phyloP scores from a whole-genome alignment of 2,113 vertebrate genomes.

The Trogon surrucura region DNA sequence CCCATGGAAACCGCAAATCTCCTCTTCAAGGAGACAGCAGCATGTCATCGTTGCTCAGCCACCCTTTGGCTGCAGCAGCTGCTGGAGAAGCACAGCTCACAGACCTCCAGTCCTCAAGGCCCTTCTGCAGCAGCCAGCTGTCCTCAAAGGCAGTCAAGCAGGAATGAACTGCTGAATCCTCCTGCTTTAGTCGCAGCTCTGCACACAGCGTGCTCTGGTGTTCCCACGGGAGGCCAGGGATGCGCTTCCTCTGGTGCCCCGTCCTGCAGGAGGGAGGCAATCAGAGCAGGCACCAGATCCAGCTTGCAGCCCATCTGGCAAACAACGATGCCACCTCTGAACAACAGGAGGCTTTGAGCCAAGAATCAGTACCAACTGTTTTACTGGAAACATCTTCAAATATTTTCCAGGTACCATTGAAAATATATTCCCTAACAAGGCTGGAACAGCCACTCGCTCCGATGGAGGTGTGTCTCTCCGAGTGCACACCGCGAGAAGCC shows the following conservation, averaged over 20 bases:
- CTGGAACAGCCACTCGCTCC: not conserved
- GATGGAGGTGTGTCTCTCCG: not conserved
- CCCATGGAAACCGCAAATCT: not conserved
- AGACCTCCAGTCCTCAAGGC: not conserved
- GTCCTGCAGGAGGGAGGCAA: not conserved
- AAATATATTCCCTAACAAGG: not conserved
- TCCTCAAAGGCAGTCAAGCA: not conserved
- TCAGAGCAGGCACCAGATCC: not conserved
- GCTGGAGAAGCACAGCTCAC: not conserved
- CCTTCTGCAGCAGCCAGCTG: not conserved
- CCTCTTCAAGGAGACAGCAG: not conserved
- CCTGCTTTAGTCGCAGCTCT: not conserved
- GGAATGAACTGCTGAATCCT: not conserved
- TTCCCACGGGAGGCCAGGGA: not conserved
- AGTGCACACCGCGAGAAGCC: not conserved
- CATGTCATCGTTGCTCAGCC: rapidly evolving
- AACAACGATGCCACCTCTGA: not conserved
- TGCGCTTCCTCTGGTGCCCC: not conserved
- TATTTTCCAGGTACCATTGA: not conserved
- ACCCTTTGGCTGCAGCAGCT: not conserved
- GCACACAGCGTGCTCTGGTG: not conserved
- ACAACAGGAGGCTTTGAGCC: not conserved
- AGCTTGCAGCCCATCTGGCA: conserved; percentile 27
- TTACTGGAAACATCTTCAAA: conserved; percentile 41
- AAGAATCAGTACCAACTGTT: not conserved